A percentile compares a stretch with the other conserved stretches of the same genome.
Conservation (phyloP, 2,797 vertebrate genomes). For the Arvicola amphibius region DNA sequence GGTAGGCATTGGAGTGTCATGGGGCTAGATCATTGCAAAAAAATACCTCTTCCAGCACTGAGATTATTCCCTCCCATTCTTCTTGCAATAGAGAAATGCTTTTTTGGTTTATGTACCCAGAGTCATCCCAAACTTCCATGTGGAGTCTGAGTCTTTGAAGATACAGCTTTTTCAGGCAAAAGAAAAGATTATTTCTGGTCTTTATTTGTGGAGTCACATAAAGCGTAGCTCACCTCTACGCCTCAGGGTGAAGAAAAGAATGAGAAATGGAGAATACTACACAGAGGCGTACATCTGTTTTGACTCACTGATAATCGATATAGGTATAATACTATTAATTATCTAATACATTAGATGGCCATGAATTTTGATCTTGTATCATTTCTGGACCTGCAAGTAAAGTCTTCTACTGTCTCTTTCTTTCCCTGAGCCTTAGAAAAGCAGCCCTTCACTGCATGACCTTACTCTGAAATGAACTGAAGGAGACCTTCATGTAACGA, state of each 20-base stretch:
- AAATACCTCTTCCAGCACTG: neutral
- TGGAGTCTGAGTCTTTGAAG: slow-evolving; percentile 1
- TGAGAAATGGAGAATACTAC: slow-evolving; percentile 17
- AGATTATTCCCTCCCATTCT: slow-evolving; percentile 10
- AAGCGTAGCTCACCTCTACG: neutral
- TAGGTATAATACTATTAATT: slow-evolving; percentile 18
- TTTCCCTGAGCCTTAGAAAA: slow-evolving; percentile 23
- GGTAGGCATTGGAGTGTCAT: neutral
- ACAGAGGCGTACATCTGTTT: neutral
- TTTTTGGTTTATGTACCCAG: neutral
- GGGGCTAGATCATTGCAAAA: slow-evolving; percentile 6
- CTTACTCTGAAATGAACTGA: slow-evolving; percentile 59
- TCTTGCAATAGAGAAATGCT: slow-evolving; percentile 27
- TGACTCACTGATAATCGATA: slow-evolving; percentile 36
- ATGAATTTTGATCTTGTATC: slow-evolving; percentile 48
- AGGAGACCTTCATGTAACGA: neutral
- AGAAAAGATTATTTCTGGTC: neutral
- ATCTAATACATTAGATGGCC: neutral
- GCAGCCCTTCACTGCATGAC: slow-evolving; percentile 18
- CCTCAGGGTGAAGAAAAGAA: neutral
- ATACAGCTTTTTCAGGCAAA: slow-evolving; percentile 44
- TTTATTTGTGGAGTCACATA: neutral
- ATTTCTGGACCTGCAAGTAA: neutral
- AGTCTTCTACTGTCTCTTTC: slow-evolving; percentile 16
- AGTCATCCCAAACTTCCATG: neutral